Conservation (phyloP, 2,797 vertebrate species). For the Acanthiza pusilla region DNA sequence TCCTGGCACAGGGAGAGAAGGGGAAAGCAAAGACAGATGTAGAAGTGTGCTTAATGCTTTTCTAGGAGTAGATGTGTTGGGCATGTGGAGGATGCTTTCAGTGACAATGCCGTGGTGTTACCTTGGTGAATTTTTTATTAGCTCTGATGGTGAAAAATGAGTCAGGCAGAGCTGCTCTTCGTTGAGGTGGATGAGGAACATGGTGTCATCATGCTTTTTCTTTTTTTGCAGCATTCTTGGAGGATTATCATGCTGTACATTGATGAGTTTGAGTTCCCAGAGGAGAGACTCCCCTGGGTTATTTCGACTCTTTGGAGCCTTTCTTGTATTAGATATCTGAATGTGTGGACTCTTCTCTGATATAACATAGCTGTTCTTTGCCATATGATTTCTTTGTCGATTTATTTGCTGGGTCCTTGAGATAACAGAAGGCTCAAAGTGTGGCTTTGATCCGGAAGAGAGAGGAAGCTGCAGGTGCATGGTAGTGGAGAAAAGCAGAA, state of each 20-base stretch:
- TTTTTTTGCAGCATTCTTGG: background rate
- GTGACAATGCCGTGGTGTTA: background rate
- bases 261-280: background rate
- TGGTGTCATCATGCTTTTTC: no score
- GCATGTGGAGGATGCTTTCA: background rate
- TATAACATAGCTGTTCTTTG: background rate
- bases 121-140: background rate
- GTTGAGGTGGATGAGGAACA: no score
- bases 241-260: background rate
- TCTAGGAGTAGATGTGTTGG: background rate
- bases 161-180: no score
- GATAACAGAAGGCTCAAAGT: background rate
- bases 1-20: background rate
- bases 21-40: background rate
- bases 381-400: background rate
- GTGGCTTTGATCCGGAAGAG: background rate
- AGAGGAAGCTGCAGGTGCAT: background rate
- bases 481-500: background rate
- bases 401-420: background rate
- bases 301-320: background rate
- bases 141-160: background rate
- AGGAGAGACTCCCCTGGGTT: background rate
- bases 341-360: background rate
- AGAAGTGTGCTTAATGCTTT: background rate
- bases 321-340: background rate